Percentiles rank a stretch among this genome's conserved stretches.
Evolutionary conservation across 2,113 vertebrate genomes (phyloP).

Genomic region (Neotoma lepida): DNA sequence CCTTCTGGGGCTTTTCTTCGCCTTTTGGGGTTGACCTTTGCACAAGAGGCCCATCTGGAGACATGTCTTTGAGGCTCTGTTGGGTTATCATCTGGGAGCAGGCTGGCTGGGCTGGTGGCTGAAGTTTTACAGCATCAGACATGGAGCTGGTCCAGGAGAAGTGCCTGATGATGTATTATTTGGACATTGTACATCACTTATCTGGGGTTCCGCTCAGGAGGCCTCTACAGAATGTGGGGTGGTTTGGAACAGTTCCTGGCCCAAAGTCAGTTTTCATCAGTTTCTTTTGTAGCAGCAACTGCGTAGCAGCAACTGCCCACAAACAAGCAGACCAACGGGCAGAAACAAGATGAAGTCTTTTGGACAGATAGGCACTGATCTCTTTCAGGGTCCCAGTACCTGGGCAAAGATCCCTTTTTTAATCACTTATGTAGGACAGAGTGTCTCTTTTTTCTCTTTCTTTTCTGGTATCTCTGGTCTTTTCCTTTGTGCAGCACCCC

Average conservation of each 20-base stretch:
- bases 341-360: neutral
- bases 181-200: neutral
- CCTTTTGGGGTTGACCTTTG: neutral
- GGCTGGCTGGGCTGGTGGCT: neutral
- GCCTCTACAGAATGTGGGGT: neutral
- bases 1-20: neutral
- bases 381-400: neutral
- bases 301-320: too few species aligned
- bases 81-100: neutral
- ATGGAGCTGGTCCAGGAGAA: too few species aligned
- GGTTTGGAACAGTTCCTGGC: neutral
- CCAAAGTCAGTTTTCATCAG: neutral
- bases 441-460: neutral
- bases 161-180: neutral
- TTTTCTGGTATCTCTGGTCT: neutral
- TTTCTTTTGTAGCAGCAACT: neutral
- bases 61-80: neutral
- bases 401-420: too few species aligned
- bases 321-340: neutral
- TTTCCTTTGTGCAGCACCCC: neutral
- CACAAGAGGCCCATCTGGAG: neutral
- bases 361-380: neutral
- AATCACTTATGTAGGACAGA: neutral
- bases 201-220: neutral
- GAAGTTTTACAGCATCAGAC: neutral